These are phyloP conservation scores for Melanaphis sacchari DNA, from an alignment of 1,140 invertebrate genomes.

Conservation along the genomic window DNA sequence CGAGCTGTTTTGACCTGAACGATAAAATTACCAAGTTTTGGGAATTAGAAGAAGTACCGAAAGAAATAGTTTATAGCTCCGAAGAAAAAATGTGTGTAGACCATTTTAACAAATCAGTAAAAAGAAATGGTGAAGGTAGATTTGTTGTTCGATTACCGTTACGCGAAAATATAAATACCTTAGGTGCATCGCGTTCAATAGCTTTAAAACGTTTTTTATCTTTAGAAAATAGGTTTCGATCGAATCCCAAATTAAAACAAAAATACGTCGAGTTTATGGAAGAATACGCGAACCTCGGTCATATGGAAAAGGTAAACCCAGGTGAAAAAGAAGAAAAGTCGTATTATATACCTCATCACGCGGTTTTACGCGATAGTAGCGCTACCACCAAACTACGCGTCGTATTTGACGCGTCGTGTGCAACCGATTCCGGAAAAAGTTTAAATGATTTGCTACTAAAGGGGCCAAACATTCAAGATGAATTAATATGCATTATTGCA, in stretches of 20 bases:
- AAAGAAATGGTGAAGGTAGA: background rate
- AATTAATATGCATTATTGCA: conserved; percentile 62
- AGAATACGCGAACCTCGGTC: conserved; percentile 5
- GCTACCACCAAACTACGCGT: background rate
- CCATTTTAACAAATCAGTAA: background rate
- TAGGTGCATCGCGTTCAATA: background rate
- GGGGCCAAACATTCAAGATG: conserved; percentile 60
- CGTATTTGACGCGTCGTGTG: background rate
- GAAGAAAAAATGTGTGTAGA: background rate
- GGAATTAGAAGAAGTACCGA: background rate
- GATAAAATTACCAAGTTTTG: background rate
- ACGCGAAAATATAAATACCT: background rate
- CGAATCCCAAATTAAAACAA: background rate
- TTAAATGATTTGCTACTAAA: conserved; percentile 62
- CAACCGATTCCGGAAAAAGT: conserved; percentile 42
- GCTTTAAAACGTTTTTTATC: background rate
- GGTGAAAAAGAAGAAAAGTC: background rate
- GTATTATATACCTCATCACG: conserved; percentile 3
- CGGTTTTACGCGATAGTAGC: background rate
- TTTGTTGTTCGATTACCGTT: conserved; percentile 30
- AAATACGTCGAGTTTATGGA: conserved; percentile 22
- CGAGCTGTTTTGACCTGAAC: background rate
- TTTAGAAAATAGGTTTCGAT: background rate
- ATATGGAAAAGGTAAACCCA: background rate
- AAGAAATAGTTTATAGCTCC: background rate